Percentiles rank a stretch among this genome's conserved stretches.
Evolutionary conservation across 1,140 invertebrate genomes (phyloP).

Genomic region (Limonius californicus): DNA sequence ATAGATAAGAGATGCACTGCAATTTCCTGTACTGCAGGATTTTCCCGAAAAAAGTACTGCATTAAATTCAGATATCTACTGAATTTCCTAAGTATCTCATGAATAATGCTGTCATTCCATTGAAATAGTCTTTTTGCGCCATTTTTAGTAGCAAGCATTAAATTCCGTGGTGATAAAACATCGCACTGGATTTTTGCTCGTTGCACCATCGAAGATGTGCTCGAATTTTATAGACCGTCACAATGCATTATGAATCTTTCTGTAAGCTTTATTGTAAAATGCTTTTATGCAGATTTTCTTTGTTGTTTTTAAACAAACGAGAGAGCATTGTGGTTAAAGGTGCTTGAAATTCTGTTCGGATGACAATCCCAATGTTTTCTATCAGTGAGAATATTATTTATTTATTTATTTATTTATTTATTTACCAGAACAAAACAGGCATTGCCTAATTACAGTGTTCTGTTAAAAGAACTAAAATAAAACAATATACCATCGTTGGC

Average conservation of each 20-base stretch:
- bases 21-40: neutral
- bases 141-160: neutral
- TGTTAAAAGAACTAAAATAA: no score
- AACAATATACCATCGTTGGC: no score
- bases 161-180: constrained; percentile 9
- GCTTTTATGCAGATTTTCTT: constrained; percentile 4
- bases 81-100: constrained; percentile 1
- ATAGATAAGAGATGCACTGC: neutral
- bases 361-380: no score
- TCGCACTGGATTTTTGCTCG: constrained; percentile 1
- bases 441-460: no score
- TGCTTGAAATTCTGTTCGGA: no score
- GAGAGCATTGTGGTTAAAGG: no score
- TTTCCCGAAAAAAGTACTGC: neutral
- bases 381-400: no score
- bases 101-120: constrained; percentile 4
- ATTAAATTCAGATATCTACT: constrained; percentile 1
- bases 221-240: constrained; percentile 5
- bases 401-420: no score
- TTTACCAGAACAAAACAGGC: no score
- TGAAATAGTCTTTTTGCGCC: constrained; percentile 3
- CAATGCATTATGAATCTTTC: neutral
- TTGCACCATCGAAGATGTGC: constrained; percentile 4
- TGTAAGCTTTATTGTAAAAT: constrained; percentile 2
- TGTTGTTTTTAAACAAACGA: neutral